Base-by-base conservation (phyloP, 2,113 vertebrate species). In the Uria lomvia region DNA sequence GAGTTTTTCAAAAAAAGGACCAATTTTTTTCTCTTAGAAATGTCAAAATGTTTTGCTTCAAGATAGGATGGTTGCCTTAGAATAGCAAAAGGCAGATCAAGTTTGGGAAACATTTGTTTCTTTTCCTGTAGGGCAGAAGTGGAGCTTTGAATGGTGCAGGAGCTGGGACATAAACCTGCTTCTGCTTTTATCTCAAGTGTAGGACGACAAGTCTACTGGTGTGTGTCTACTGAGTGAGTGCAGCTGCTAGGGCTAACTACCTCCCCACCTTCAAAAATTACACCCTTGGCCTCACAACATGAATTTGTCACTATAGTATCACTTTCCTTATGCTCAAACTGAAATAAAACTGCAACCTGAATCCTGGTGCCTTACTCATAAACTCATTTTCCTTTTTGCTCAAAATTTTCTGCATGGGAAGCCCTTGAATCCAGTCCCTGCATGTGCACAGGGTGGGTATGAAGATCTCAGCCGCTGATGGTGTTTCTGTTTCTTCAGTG, bases 401-500 rank as follows among this genome's bases (percentile, higher is more conserved):
- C 42, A 52, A 66, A 36, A 50, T 40, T 43, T 58, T 66, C 16
- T 36, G 3, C 29, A 2, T 63, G 24, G 52, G 36, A 71, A 86
- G n/a, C 32, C 29, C 36, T 62, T 65, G 59, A 45, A 56, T 89
- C 24, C 20, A 52, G 19, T 58, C 50, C 22, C 53, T 84, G 50
- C 12, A 32, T 3, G 1, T 1, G 4, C 52, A 18, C 19, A 26
- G 47, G 36, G 11, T 20, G 14, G 19, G 5, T 50, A 3, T 32
- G 29, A 55, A 19, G 24, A 32, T 70, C 38, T 67, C 56, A 65
- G 62, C 58, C 1, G 2, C 30, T 60, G 24, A 6, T 8, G 3
- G 9, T 68, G 60, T 0, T 50, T 75, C 53, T 75, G 30, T 79
- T 72, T 68, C 52, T 75, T 43, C 20, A 76, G 45, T 49, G 36